A percentile compares a stretch with the other conserved stretches of the same genome.
Evolutionary conservation across 2,113 vertebrate species (phyloP).

Genomic region (Oncorhynchus kisutch): DNA sequence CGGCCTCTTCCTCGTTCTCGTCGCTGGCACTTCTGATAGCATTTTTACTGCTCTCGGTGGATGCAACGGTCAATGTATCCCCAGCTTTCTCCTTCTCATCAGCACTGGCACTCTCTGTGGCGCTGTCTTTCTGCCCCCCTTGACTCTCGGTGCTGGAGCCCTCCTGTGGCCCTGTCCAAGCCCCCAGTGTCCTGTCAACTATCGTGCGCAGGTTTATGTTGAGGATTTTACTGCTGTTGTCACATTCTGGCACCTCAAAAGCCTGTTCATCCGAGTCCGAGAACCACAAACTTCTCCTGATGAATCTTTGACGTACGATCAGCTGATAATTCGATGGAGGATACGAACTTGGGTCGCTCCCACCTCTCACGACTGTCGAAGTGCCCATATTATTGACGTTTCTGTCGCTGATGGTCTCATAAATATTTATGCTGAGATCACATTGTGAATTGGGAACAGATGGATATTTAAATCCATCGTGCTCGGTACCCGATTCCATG

Average conservation of each 20-base stretch:
- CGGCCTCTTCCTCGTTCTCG: slow-evolving; percentile 88
- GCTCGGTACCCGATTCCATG: slow-evolving; percentile 64
- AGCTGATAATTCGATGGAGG: slow-evolving; percentile 65
- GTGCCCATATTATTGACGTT: slow-evolving; percentile 59
- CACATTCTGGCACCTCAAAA: slow-evolving; percentile 78
- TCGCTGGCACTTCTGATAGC: slow-evolving; percentile 71
- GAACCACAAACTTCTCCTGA: slow-evolving; percentile 87
- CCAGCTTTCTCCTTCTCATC: slow-evolving; percentile 70
- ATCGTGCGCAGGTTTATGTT: slow-evolving; percentile 69
- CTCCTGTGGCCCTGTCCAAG: slow-evolving; percentile 57
- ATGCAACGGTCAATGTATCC: slow-evolving; percentile 47
- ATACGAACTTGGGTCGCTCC: slow-evolving; percentile 61
- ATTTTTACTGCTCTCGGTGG: slow-evolving; percentile 62
- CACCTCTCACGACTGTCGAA: slow-evolving; percentile 59
- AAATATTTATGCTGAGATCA: slow-evolving; percentile 46
- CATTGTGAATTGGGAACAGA: slow-evolving; percentile 53
- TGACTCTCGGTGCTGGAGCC: slow-evolving; percentile 60
- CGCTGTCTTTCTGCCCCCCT: slow-evolving; percentile 54
- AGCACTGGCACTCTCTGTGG: slow-evolving; percentile 55
- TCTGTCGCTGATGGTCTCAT: slow-evolving; percentile 42
- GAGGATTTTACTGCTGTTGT: slow-evolving; percentile 52
- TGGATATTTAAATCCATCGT: slow-evolving; percentile 44
- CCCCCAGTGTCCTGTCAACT: slow-evolving; percentile 66
- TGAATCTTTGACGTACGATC: slow-evolving; percentile 82
- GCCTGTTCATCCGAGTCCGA: slow-evolving; percentile 84